Conservation (phyloP, 2,797 vertebrate species). For the Rhynchotus rufescens region DNA sequence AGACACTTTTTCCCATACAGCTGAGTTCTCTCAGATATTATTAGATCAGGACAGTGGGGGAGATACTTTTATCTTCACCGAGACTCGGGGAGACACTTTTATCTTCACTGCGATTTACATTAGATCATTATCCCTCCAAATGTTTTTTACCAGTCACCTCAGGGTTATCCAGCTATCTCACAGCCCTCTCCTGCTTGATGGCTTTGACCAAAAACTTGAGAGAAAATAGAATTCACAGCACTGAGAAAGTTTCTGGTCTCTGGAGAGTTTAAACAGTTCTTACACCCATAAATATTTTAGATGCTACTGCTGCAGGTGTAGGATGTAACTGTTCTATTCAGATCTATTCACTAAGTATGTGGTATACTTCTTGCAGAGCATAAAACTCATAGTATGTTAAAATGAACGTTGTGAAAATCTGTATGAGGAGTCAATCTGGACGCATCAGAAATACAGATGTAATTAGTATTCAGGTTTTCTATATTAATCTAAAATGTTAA, state of each 20-base stretch:
- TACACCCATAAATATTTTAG: neutral
- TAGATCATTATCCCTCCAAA: neutral
- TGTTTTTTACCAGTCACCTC: neutral
- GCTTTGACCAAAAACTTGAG: neutral
- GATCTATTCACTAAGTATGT: neutral
- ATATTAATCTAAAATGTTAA: neutral
- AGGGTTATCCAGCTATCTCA: constrained; percentile 15
- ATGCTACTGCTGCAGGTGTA: neutral
- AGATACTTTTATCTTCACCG: too few species aligned
- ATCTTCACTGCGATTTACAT: constrained; percentile 35
- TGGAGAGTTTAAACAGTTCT: neutral
- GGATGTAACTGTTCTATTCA: neutral
- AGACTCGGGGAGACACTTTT: neutral
- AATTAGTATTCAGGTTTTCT: neutral
- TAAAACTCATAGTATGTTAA: neutral
- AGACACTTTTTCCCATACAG: neutral
- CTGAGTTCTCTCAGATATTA: neutral
- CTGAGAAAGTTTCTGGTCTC: neutral
- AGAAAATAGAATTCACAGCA: constrained; percentile 6
- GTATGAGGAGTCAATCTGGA: neutral
- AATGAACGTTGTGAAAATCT: neutral
- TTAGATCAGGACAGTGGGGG: neutral
- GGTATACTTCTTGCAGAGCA: neutral
- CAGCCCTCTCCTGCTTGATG: neutral
- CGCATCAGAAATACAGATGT: neutral